A percentile compares a stretch with the other conserved stretches of the same genome.
Conservation (phyloP, 2,113 vertebrate genomes). For the Brevimyrus niger region DNA sequence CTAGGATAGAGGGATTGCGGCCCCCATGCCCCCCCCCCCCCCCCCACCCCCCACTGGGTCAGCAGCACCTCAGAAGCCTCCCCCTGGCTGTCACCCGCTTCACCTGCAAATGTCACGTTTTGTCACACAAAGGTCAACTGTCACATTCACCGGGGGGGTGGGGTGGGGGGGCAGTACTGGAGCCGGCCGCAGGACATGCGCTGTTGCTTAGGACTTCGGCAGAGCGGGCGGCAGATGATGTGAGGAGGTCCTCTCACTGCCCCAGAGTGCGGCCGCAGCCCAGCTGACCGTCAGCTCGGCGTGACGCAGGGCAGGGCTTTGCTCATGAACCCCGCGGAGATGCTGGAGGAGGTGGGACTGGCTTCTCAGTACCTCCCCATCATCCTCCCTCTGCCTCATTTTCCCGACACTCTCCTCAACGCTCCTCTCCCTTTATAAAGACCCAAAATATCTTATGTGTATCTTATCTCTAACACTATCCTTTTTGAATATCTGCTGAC, state of each 20-base stretch:
- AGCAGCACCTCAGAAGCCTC: neutral
- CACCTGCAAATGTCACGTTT: neutral
- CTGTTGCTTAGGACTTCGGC: neutral
- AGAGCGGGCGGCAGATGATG: neutral
- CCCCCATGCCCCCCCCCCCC: neutral
- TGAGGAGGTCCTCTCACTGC: neutral
- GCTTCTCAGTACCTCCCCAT: neutral
- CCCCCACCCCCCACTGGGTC: neutral
- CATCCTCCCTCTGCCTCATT: neutral
- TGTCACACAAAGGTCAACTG: neutral
- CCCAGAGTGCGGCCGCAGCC: neutral
- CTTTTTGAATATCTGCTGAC: neutral
- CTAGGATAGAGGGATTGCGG: neutral
- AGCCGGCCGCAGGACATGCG: neutral
- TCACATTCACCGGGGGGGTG: neutral
- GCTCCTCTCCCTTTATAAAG: neutral
- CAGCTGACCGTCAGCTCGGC: neutral
- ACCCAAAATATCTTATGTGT: neutral
- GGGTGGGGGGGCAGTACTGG: neutral
- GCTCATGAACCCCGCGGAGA: neutral
- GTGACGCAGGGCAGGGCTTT: neutral
- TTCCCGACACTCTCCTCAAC: neutral
- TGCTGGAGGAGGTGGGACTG: neutral
- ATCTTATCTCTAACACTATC: neutral
- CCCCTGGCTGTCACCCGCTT: neutral